These are phyloP conservation scores for Poecilia velifera DNA, from an alignment of 2,797 vertebrate species.

Conservation along the genomic window DNA sequence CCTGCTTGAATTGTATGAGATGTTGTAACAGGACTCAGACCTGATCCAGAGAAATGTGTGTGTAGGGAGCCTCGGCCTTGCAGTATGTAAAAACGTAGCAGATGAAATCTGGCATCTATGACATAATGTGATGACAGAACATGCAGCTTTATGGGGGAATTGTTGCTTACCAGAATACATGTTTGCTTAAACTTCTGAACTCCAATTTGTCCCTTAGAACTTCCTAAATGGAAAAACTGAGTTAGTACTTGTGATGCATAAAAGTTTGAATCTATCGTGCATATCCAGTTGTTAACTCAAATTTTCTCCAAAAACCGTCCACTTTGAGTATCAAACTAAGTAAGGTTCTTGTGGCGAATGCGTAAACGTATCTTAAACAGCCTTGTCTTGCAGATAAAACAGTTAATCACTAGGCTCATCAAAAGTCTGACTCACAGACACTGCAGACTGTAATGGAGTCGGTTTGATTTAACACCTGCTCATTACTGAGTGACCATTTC, in stretches of 20 bases:
- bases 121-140: slow-evolving; percentile 32
- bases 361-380: not conserved
- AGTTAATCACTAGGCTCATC: not conserved
- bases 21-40: slow-evolving; percentile 15
- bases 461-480: slow-evolving; percentile 1
- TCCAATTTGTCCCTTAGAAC: not conserved
- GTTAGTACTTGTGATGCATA: slow-evolving; percentile 2
- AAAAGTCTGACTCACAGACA: not conserved
- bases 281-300: not conserved
- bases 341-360: not conserved
- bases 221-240: slow-evolving; percentile 11
- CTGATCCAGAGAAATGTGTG: slow-evolving; percentile 1
- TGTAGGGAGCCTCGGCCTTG: slow-evolving; percentile 4
- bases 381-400: not conserved
- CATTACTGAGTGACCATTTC: slow-evolving; percentile 14
- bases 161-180: slow-evolving; percentile 7
- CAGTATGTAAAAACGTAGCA: slow-evolving; percentile 7
- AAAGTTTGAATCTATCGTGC: not conserved
- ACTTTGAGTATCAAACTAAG: not conserved
- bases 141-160: slow-evolving; percentile 6
- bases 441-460: not conserved
- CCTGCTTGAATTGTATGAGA: slow-evolving; percentile 9
- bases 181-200: slow-evolving; percentile 30
- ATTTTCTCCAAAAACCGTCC: not conserved
- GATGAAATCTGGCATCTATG: slow-evolving; percentile 15